Conservation (phyloP, 2,113 vertebrate species). For the Bolborhynchus lineola region DNA sequence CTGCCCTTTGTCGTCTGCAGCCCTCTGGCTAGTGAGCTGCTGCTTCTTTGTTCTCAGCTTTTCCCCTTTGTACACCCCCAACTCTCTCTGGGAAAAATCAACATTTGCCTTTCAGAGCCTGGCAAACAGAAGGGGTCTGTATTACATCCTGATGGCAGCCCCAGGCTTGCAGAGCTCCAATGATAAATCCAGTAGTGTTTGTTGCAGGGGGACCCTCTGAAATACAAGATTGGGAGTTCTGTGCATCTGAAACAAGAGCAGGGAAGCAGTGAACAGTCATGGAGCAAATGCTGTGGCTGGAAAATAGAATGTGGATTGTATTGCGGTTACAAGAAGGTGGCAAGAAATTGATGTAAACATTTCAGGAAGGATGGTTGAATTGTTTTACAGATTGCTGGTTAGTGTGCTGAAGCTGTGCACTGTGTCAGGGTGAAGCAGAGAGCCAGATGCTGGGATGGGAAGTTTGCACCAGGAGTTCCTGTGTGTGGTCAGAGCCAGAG, state of each 20-base stretch:
- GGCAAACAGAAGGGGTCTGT: slow-evolving; percentile 48
- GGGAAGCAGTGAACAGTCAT: not conserved
- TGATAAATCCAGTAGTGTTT: slow-evolving; percentile 4
- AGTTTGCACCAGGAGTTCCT: not conserved
- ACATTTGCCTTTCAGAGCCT: slow-evolving; percentile 57
- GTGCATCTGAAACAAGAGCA: not conserved
- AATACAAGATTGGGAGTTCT: not conserved
- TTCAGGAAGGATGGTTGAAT: not conserved
- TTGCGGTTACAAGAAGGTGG: not conserved
- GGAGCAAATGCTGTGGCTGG: not conserved
- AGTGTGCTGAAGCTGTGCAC: not conserved
- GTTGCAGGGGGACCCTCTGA: not conserved
- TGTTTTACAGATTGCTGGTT: not conserved
- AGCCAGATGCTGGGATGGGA: not conserved
- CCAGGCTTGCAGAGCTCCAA: not conserved
- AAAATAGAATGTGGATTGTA: not conserved
- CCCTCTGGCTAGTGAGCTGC: not conserved
- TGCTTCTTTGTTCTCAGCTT: not conserved
- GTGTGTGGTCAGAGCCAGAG: not conserved
- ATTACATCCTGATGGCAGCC: slow-evolving; percentile 44
- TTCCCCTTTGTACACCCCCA: not conserved
- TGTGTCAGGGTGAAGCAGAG: not conserved
- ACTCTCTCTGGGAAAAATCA: slow-evolving; percentile 61
- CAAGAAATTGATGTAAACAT: not conserved
- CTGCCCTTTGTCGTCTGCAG: not conserved